These are phyloP conservation scores for Coptotermes formosanus DNA, from an alignment of 1,140 invertebrate genomes.

Conservation along the genomic window DNA sequence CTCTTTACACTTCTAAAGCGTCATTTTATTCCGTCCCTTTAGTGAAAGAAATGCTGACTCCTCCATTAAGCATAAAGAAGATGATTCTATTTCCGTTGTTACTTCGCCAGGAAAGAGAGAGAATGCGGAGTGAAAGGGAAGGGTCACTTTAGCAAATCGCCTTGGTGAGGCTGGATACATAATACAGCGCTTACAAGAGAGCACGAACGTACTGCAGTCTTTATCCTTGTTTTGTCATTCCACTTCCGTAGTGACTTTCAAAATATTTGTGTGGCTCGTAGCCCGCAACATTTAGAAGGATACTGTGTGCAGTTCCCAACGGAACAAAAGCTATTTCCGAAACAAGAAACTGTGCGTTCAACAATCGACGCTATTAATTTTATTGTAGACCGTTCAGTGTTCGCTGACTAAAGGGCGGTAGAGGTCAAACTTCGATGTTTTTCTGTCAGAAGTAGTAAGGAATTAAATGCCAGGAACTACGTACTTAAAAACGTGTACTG, in stretches of 20 bases:
- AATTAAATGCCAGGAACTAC: too few relatives aligned
- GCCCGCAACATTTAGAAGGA: not conserved
- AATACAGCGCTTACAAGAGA: not conserved
- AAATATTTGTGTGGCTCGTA: not conserved
- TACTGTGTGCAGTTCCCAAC: not conserved
- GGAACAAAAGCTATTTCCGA: not conserved
- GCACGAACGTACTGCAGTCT: not conserved
- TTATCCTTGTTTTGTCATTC: not conserved
- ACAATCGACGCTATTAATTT: not conserved
- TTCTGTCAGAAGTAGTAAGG: too few relatives aligned
- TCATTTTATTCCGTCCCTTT: too few relatives aligned
- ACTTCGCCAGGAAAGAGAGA: not conserved
- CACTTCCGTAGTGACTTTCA: not conserved
- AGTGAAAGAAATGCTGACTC: not conserved
- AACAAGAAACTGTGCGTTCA: not conserved
- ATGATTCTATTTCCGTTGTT: not conserved
- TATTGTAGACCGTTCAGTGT: not conserved
- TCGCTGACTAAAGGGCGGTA: not conserved
- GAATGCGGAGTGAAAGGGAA: not conserved
- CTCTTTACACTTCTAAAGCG: too few relatives aligned
- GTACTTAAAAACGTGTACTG: too few relatives aligned
- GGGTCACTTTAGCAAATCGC: slow-evolving; percentile 14
- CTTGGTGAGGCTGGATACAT: not conserved
- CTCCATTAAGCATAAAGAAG: not conserved
- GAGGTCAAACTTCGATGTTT: too few relatives aligned